Evolutionary conservation across 2,888 invertebrate species (phyloP).

Genomic region (Cerastoderma edule): DNA sequence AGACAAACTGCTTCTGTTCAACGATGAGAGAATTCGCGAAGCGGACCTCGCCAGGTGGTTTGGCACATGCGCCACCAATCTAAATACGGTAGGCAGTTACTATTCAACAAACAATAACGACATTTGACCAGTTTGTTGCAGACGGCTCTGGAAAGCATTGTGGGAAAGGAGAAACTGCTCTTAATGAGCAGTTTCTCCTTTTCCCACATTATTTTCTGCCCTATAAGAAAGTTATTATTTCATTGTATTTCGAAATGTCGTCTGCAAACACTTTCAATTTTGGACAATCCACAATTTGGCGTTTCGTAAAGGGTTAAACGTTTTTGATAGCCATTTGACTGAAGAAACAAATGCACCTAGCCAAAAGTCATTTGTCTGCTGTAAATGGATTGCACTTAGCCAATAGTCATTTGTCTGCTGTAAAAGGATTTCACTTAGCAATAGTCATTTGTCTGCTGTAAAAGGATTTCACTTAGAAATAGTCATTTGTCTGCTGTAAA

Average conservation of each 20-base stretch:
- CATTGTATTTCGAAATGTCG: neutral
- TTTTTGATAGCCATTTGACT: too few species aligned
- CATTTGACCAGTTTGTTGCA: neutral
- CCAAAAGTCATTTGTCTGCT: too few species aligned
- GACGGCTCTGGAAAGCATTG: neutral
- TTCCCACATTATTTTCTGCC: neutral
- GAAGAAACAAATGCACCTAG: too few species aligned
- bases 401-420: too few species aligned
- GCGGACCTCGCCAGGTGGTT: constrained; percentile 40
- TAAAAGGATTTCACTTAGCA: too few species aligned
- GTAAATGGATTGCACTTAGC: too few species aligned
- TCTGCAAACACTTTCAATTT: too few species aligned
- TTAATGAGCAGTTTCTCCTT: neutral
- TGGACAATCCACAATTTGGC: too few species aligned
- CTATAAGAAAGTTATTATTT: neutral
- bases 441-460: too few species aligned
- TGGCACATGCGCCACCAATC: constrained; percentile 35
- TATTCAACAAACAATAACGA: neutral
- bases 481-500: too few species aligned
- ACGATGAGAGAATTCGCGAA: constrained; percentile 6
- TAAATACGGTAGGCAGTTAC: constrained; percentile 30
- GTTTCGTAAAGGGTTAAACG: too few species aligned
- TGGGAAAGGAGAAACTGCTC: neutral
- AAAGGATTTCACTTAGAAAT: too few species aligned
- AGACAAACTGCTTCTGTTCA: constrained; percentile 13